Evolutionary conservation across 1,140 invertebrate genomes (phyloP), one percentile per base, ranked within the genome.

Genomic region (Danaus melanippus): DNA sequence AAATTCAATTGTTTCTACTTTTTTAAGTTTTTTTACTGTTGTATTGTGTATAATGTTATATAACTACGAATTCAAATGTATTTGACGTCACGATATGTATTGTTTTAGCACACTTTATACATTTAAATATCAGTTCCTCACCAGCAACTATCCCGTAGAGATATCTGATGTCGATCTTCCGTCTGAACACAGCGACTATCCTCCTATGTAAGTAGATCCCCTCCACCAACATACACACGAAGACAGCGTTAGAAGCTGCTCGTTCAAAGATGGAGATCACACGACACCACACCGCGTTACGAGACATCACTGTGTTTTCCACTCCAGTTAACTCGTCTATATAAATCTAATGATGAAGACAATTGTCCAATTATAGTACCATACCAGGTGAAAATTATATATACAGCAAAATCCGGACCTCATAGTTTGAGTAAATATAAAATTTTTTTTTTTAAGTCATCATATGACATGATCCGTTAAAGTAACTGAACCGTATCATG

Each of bases 141-240:
- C 77, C 67, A 56, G 69, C 63, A 10, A 83, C 85, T 10, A 80
- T 52, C 4, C 60, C 69, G 57, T 89, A 89, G n/a, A 90, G 57
- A 56, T 75, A 70, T 10, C 63, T 66, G 5, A 86, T 60, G n/a
- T 84, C 85, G 1, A 87, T 59, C 17, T 89, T 83, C 42, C 71
- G 73, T 10, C 76, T 82, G 62, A 91, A 90, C 1, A 89, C 86
- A 4, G 88, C 83, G 0, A 89, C 90, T n/a, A 91, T 90, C 0
- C 87, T 75, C 9, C 89, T 77, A 56, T 91, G 90, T 7, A 91
- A 69, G 63, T 90, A 90, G 17, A 90, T 74, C 1, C 88, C 90
- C 62, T 90, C 89, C 0, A 89, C 71, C n/a, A 91, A 62, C 90
- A 91, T 91, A 61, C 88, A 90, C 0, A 88, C 79, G 64, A 89